Evolutionary conservation across 2,797 vertebrate species (phyloP).

Genomic region (Coreius guichenoti): DNA sequence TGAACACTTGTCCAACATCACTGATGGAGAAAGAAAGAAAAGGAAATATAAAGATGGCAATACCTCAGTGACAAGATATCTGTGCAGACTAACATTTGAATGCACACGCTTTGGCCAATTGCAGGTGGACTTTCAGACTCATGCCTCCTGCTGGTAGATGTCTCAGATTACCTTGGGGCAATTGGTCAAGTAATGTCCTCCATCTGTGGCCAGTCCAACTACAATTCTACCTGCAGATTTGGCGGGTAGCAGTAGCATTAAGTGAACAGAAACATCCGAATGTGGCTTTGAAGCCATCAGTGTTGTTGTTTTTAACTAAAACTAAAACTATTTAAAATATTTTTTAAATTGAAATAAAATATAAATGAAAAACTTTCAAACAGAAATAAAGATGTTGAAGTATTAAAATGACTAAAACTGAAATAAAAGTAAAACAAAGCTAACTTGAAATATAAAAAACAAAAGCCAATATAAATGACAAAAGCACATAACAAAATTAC

Average conservation of each 20-base stretch:
- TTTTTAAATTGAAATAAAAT: neutral
- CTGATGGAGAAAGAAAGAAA: slow-evolving; percentile 16
- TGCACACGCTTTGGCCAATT: too few species aligned
- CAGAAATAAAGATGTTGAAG: neutral
- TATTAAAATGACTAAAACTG: neutral
- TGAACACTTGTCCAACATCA: slow-evolving; percentile 53
- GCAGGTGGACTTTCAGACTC: neutral
- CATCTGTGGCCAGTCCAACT: neutral
- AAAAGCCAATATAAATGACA: neutral
- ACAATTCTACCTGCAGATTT: neutral
- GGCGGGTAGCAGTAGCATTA: neutral
- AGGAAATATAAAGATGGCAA: neutral
- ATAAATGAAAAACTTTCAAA: neutral
- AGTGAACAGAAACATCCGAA: neutral
- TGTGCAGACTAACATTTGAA: neutral
- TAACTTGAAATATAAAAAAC: neutral
- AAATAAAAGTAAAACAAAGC: neutral
- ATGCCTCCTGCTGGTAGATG: neutral
- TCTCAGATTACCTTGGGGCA: neutral
- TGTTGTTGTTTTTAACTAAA: neutral
- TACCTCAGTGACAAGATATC: neutral
- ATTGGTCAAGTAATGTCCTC: neutral
- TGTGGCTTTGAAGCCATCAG: neutral
- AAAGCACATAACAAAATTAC: neutral
- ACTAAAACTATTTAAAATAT: neutral